Percentiles rank a stretch among this genome's conserved stretches.
These are phyloP conservation scores for Monochamus alternatus DNA, from an alignment of 2,888 invertebrate species.

Conservation along the genomic window DNA sequence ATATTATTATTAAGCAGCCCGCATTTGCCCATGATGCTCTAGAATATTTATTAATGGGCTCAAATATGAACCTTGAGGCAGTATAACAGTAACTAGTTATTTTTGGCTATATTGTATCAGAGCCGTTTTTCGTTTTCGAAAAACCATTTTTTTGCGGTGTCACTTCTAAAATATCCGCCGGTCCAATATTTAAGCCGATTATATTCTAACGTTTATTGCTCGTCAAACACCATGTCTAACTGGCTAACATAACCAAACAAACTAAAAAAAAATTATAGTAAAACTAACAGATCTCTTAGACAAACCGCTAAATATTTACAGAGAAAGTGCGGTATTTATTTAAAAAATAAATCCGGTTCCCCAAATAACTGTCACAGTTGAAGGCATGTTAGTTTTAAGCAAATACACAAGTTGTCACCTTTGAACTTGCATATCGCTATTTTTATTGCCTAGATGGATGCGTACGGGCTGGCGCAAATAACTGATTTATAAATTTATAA, in stretches of 20 bases:
- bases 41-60: neutral
- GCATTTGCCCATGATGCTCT: no score
- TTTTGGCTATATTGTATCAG: no score
- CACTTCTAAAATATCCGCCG: neutral
- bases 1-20: no score
- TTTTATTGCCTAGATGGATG: slow-evolving; percentile 6
- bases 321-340: slow-evolving; percentile 4
- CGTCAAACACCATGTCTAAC: slow-evolving; percentile 3
- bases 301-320: slow-evolving; percentile 25
- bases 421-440: slow-evolving; percentile 23
- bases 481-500: neutral
- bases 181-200: neutral
- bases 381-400: slow-evolving; percentile 4
- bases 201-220: slow-evolving; percentile 8
- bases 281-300: slow-evolving; percentile 25
- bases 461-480: neutral
- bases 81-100: no score
- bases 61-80: no score
- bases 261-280: slow-evolving; percentile 29
- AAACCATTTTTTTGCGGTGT: neutral
- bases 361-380: slow-evolving; percentile 31
- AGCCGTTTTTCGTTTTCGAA: neutral
- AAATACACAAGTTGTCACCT: slow-evolving; percentile 12
- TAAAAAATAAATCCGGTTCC: slow-evolving; percentile 21
- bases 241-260: slow-evolving; percentile 22